phyloP scores from a whole-genome alignment of 2,888 invertebrate genomes.

The Heliconius hortense region DNA sequence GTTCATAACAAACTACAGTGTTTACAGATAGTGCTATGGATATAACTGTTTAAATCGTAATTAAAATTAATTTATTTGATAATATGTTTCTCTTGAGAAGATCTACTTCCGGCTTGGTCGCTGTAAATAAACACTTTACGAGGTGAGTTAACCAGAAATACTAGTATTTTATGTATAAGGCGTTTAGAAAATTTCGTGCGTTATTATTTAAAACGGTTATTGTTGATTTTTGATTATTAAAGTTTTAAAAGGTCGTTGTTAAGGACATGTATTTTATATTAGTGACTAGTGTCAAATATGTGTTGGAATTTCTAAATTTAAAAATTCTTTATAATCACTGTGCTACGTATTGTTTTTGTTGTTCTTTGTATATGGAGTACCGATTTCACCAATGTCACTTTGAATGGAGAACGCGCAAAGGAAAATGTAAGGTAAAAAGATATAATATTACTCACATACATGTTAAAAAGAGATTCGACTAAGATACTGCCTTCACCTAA shows the following conservation, averaged over 20 bases:
- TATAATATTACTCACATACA: no score
- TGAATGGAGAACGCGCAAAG: no score
- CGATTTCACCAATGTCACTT: no score
- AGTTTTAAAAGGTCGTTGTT: not conserved
- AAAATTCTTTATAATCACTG: no score
- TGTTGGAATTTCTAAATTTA: no score
- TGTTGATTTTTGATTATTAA: not conserved
- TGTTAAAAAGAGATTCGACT: no score
- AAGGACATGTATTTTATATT: no score
- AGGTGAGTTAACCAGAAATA: constrained; percentile 25
- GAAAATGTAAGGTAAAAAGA: no score
- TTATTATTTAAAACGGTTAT: not conserved
- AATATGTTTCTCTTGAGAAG: constrained; percentile 31
- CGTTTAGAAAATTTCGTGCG: not conserved
- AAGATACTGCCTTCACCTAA: no score
- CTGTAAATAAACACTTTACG: constrained; percentile 28
- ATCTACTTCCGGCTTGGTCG: constrained; percentile 17
- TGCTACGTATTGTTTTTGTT: no score
- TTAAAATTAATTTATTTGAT: not conserved
- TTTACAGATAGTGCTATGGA: not conserved
- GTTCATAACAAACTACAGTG: not conserved
- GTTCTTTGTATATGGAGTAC: no score
- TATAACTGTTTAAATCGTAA: not conserved
- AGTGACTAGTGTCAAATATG: no score
- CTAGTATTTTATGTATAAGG: not conserved